A percentile compares a stretch with the other conserved stretches of the same genome.
Conservation (phyloP, 2,113 vertebrate species). For the Nibea albiflora region DNA sequence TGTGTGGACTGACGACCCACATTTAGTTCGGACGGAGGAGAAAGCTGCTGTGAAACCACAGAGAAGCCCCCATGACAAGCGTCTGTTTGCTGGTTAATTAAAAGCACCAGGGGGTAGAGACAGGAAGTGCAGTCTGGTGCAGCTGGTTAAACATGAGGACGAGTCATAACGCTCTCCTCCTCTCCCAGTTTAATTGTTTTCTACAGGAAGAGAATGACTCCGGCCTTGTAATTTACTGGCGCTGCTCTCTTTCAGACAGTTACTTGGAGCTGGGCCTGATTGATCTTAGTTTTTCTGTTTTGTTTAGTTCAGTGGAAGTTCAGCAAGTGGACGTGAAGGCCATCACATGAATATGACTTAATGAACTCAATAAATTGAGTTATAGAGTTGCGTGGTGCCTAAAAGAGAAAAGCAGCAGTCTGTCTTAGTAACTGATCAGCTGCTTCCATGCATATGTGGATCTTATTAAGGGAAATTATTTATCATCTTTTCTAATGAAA, state of each 20-base stretch:
- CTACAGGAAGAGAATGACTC: slow-evolving; percentile 54
- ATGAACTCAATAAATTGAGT: neutral
- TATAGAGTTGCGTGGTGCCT: neutral
- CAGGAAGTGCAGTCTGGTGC: slow-evolving; percentile 65
- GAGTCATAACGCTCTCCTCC: slow-evolving; percentile 25
- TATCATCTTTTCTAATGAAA: neutral
- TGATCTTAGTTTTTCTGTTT: neutral
- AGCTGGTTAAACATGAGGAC: slow-evolving; percentile 73
- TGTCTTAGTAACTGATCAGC: neutral
- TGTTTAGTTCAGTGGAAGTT: neutral
- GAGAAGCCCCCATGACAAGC: slow-evolving; percentile 20
- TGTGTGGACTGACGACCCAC: neutral
- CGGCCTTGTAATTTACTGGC: slow-evolving; percentile 70
- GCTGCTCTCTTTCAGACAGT: slow-evolving; percentile 38
- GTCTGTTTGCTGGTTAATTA: slow-evolving; percentile 58
- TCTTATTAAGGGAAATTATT: no score
- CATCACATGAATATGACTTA: neutral
- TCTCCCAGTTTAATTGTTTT: slow-evolving; percentile 54
- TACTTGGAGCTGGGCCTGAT: neutral
- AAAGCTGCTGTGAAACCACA: neutral
- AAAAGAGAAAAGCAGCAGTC: neutral
- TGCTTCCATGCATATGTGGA: neutral
- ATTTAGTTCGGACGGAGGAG: neutral
- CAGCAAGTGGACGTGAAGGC: neutral
- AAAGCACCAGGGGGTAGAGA: slow-evolving; percentile 39